Percentiles rank a stretch among this genome's conserved stretches.
Conservation (phyloP, 64 coral and sea anemone genomes). For the Montipora efflorescens region DNA sequence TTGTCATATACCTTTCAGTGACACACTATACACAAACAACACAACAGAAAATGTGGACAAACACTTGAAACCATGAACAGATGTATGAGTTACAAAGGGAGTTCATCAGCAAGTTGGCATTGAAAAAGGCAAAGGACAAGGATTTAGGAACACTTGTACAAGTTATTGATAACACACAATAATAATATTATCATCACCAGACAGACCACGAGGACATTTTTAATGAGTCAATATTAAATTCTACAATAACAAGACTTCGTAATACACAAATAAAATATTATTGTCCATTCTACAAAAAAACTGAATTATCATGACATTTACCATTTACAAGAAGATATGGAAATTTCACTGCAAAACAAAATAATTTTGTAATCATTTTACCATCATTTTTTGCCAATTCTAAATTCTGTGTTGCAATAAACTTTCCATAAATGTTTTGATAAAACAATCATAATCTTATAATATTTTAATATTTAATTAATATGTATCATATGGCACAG, state of each 20-base stretch:
- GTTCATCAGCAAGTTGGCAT: too few relatives aligned
- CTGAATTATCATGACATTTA: not conserved
- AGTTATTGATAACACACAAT: not conserved
- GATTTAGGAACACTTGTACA: too few relatives aligned
- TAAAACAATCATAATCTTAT: conserved; percentile 27
- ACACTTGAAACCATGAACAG: not conserved
- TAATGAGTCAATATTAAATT: conserved; percentile 47
- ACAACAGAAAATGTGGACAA: not conserved
- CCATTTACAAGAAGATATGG: conserved; percentile 16
- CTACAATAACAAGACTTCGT: conserved; percentile 8
- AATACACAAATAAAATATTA: conserved; percentile 39
- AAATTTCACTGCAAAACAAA: conserved; percentile 43
- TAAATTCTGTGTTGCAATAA: conserved; percentile 34
- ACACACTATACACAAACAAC: not conserved
- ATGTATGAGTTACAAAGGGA: too few relatives aligned
- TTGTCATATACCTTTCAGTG: not conserved
- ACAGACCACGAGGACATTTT: conserved; percentile 40
- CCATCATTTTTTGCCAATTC: not conserved
- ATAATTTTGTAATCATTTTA: not conserved
- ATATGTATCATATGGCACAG: conserved; percentile 32
- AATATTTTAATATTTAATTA: not conserved
- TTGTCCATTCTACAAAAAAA: conserved; percentile 8
- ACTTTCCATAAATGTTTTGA: conserved; percentile 3
- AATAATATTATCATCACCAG: conserved; percentile 37
- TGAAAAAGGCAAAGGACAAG: too few relatives aligned